A percentile compares a stretch with the other conserved stretches of the same genome.
Evolutionary conservation across 2,888 invertebrate genomes (phyloP).

Genomic region (Macrosiphum euphorbiae): DNA sequence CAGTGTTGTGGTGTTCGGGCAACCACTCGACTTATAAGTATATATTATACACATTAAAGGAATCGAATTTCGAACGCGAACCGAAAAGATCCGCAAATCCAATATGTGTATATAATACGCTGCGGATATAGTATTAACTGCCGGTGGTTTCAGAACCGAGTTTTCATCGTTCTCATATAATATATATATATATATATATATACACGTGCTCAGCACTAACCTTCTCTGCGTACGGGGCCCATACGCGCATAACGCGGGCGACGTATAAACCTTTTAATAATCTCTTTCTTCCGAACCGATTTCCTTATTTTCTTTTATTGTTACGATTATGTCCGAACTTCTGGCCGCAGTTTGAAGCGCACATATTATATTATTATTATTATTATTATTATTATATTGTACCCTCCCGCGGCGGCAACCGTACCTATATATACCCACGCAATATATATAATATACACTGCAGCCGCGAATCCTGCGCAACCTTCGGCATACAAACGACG

Average conservation of each 20-base stretch:
- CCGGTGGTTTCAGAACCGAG: background rate
- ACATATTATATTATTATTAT: conserved; percentile 19
- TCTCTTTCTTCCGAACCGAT: conserved; percentile 51
- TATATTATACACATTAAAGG: background rate
- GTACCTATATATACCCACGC: background rate
- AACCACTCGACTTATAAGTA: background rate
- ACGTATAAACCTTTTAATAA: conserved; percentile 59
- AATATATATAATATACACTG: background rate
- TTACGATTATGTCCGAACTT: conserved; percentile 63
- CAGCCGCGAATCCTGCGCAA: background rate
- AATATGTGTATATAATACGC: conserved; percentile 5
- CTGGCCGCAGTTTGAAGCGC: conserved; percentile 13
- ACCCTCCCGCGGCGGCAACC: background rate
- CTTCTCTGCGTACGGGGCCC: background rate
- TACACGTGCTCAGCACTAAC: background rate
- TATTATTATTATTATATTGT: background rate
- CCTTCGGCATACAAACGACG: conserved; percentile 59
- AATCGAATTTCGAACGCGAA: background rate
- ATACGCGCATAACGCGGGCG: background rate
- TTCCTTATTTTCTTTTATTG: conserved; percentile 63
- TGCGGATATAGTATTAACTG: conserved; percentile 19
- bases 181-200: background rate
- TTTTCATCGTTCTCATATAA: conserved; percentile 14
- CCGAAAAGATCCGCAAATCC: background rate
- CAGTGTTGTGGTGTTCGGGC: background rate